Percentiles rank a stretch among this genome's conserved stretches.
Evolutionary conservation across 2,113 vertebrate genomes (phyloP).

Genomic region (Gopherus flavomarginatus): DNA sequence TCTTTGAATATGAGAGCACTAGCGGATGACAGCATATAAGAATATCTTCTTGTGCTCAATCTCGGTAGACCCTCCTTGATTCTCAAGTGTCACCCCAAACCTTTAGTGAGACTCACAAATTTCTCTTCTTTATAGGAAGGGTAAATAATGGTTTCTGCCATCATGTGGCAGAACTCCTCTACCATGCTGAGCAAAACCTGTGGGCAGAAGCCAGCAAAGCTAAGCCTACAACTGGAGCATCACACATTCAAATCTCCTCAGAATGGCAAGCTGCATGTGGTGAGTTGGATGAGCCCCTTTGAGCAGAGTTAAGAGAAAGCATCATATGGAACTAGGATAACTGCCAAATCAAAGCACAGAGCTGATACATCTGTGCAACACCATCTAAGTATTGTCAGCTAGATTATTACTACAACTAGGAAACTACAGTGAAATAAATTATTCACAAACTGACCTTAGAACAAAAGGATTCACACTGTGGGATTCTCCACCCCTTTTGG

Average conservation of each 20-base stretch:
- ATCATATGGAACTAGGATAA: background rate
- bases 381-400: background rate
- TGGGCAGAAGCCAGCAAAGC: background rate
- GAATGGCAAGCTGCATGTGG: background rate
- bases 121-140: background rate
- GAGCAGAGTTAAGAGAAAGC: background rate
- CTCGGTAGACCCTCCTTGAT: too few relatives aligned
- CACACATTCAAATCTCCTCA: background rate
- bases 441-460: background rate
- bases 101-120: background rate
- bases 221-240: background rate
- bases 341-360: background rate
- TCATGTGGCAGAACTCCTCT: background rate
- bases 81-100: background rate
- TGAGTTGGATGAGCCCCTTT: background rate
- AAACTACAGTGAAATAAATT: slow-evolving; percentile 37
- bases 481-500: background rate
- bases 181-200: background rate
- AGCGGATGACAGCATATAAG: too few relatives aligned
- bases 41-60: too few relatives aligned
- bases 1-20: too few relatives aligned
- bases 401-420: background rate
- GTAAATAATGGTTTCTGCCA: background rate
- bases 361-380: background rate
- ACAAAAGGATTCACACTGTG: background rate